These are phyloP conservation scores for Murina feae DNA, from an alignment of 2,113 vertebrate species.

Conservation along the genomic window DNA sequence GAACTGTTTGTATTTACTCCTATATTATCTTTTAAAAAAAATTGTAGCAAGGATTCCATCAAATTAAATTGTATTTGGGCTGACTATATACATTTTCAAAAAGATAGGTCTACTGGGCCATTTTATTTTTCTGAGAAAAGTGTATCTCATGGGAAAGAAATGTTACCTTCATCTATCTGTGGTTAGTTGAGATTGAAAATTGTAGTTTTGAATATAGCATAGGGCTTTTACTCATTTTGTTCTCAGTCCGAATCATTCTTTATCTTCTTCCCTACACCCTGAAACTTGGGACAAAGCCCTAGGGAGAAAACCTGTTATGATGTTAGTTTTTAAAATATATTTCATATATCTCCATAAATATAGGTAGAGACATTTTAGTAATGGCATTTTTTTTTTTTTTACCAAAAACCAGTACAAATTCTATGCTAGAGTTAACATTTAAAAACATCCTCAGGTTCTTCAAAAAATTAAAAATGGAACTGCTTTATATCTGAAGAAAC, in stretches of 20 bases:
- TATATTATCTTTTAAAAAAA: not conserved
- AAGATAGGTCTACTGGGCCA: not conserved
- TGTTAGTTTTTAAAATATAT: not conserved
- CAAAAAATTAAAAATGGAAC: not conserved
- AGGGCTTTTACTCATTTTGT: not conserved
- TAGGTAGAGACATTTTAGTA: not conserved
- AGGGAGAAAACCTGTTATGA: not conserved
- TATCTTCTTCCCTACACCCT: not conserved
- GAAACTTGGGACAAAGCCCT: not conserved
- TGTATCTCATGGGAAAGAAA: not conserved
- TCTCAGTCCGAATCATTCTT: not conserved
- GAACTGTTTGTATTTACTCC: not conserved
- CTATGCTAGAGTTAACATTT: not conserved
- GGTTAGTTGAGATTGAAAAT: not conserved
- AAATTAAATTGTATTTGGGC: not conserved
- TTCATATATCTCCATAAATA: not conserved
- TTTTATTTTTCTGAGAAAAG: not conserved
- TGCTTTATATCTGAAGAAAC: not conserved
- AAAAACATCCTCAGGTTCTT: not conserved
- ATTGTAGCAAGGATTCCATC: not conserved
- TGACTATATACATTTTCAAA: not conserved
- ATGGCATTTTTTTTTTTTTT: conserved; percentile 47
- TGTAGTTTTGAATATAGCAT: not conserved
- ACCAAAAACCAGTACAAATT: not conserved
- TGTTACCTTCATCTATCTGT: not conserved